A percentile compares a stretch with the other conserved stretches of the same genome.
phyloP scores from a whole-genome alignment of 2,797 vertebrate species.

The Sorex maritimensis region DNA sequence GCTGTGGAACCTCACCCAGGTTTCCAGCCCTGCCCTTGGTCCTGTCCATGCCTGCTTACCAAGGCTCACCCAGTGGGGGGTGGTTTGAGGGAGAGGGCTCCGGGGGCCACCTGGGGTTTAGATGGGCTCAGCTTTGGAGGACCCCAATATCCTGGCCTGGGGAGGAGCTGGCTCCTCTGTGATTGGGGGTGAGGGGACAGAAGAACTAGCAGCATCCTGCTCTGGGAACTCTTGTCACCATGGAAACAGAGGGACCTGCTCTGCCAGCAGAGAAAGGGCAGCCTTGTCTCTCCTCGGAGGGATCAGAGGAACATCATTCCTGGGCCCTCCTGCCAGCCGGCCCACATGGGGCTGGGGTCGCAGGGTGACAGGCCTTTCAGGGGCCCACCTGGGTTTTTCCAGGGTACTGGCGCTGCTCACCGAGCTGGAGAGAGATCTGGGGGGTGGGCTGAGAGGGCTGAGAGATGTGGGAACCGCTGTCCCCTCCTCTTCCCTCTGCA shows the following conservation, averaged over 20 bases:
- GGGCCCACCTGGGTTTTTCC: constrained; percentile 30
- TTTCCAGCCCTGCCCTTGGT: constrained; percentile 24
- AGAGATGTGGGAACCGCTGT: not conserved
- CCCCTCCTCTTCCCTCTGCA: not conserved
- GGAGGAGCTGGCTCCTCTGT: constrained; percentile 66
- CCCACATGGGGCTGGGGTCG: not conserved
- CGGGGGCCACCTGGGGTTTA: constrained; percentile 13
- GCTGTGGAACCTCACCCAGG: not conserved
- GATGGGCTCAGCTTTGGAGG: constrained; percentile 51
- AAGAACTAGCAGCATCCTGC: constrained; percentile 77
- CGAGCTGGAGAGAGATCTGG: not conserved
- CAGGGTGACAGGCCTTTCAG: constrained; percentile 13
- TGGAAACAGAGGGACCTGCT: constrained; percentile 89
- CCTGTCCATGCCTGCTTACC: constrained; percentile 17
- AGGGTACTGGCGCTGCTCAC: not conserved
- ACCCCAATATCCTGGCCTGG: constrained; percentile 54
- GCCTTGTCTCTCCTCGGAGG: constrained; percentile 75
- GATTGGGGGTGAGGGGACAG: constrained; percentile 77
- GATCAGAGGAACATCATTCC: constrained; percentile 80
- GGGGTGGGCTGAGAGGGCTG: not conserved
- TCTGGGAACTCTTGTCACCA: constrained; percentile 88
- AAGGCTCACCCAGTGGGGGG: not conserved
- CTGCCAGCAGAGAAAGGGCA: constrained; percentile 83
- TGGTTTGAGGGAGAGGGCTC: not conserved
- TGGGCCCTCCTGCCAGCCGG: constrained; percentile 62